These are phyloP conservation scores for Troides oblongomaculatus DNA, from an alignment of 2,888 invertebrate species.

Conservation along the genomic window DNA sequence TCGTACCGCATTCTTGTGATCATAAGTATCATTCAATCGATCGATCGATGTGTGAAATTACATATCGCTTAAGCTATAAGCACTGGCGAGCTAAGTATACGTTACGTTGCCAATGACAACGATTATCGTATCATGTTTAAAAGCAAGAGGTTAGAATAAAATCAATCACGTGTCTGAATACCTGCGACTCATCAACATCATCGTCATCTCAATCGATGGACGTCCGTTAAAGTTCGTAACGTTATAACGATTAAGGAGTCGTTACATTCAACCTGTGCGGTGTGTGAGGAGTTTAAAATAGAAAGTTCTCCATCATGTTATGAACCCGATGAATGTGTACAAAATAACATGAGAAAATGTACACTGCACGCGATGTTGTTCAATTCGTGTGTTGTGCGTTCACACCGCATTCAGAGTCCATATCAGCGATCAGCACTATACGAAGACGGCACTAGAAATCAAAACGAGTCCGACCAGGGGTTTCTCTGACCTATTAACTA, in stretches of 20 bases:
- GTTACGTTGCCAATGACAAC: too few species aligned
- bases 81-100: too few species aligned
- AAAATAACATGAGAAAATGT: constrained; percentile 9
- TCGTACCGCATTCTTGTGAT: too few species aligned
- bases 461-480: constrained; percentile 37
- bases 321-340: background rate
- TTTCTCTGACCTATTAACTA: constrained; percentile 75
- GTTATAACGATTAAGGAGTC: background rate
- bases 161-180: too few species aligned
- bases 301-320: constrained; percentile 23
- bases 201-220: too few species aligned
- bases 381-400: background rate
- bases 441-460: constrained; percentile 64
- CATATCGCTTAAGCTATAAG: too few species aligned
- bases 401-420: constrained; percentile 22
- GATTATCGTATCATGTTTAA: too few species aligned
- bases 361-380: background rate
- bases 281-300: constrained; percentile 18
- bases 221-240: background rate
- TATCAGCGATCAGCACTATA: constrained; percentile 63
- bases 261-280: constrained; percentile 1
- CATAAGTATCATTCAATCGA: too few species aligned
- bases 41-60: too few species aligned
- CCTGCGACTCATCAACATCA: background rate
- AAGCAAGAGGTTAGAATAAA: too few species aligned